Base-by-base conservation (phyloP, 1,140 invertebrate genomes). In the Trichomalopsis sarcophagae region DNA sequence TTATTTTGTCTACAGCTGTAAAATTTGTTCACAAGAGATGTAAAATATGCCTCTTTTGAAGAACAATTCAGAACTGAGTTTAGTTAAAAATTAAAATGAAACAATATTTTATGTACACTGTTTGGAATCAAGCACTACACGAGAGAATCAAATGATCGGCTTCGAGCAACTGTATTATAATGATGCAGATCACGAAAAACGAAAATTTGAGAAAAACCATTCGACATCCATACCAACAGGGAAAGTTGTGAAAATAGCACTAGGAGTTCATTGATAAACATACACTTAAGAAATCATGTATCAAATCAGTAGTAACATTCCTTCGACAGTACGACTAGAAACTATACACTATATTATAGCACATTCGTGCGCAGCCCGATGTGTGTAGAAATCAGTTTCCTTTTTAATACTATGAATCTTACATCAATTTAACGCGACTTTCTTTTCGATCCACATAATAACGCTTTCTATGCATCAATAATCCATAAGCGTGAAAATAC, bases 191-290 rank as follows among this genome's bases (percentile, higher is more conserved):
- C 75, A 79, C 2, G 68, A 36, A 79, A 78, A 79, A 73, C 30
- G 11, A 36, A 44, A 84, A 69, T 55, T 78, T 68, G 27, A 84
- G 7, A 77, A 77, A 50, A 69, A 83, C n/a, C 11, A 77, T 23
- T 40, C 71, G 82, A 73, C 82, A 66, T 84, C 76, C 14, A 55
- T 84, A 79, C 66, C 27, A n/a, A 3, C 62, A 73, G 76, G 68
- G 82, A 84, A 84, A 84, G 82, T 84, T 73, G 75, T 21, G 76
- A 79, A 84, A 84, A 84, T 73, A 23, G 71, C 50, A 69, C 74
- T 77, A 2, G 36, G 9, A 77, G n/a, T 77, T 77, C 74, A 83
- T 77, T 68, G n/a, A 77, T 83, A 83, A 69, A 77, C 27, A 76
- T 30, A 17, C 27, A 21, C 7, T n/a, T 40, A 40, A 44, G 73